Conservation (phyloP, 2,888 invertebrate genomes). For the Lymantria dispar region DNA sequence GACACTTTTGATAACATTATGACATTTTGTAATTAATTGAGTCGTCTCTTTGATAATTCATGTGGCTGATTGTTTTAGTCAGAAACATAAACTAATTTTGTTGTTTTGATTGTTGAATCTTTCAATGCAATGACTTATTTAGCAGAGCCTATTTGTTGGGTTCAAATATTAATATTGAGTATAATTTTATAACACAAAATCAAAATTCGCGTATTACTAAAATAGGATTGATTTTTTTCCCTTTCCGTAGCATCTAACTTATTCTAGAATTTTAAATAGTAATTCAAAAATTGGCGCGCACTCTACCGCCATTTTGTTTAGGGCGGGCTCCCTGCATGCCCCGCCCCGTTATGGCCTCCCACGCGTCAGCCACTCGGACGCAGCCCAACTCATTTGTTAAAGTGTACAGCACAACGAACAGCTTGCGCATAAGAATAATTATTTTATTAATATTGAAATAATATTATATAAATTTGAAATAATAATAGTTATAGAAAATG, state of each 20-base stretch:
- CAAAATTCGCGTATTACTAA: no score
- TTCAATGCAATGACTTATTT: no score
- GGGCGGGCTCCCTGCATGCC: slow-evolving; percentile 78
- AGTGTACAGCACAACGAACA: slow-evolving; percentile 66
- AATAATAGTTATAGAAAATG: no score
- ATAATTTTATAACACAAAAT: no score
- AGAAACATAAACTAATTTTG: not conserved
- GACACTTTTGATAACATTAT: slow-evolving; percentile 35
- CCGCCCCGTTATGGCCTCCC: slow-evolving; percentile 79
- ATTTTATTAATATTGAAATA: slow-evolving; percentile 1
- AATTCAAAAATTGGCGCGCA: slow-evolving; percentile 83
- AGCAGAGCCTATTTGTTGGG: no score
- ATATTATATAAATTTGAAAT: no score
- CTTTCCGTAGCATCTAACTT: not conserved
- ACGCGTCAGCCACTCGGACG: slow-evolving; percentile 73
- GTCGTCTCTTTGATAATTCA: slow-evolving; percentile 1
- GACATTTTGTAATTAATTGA: slow-evolving; percentile 21
- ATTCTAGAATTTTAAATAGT: slow-evolving; percentile 26
- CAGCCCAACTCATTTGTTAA: slow-evolving; percentile 81
- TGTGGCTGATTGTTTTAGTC: not conserved
- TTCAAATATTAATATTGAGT: no score
- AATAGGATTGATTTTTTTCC: not conserved
- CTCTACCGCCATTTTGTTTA: slow-evolving; percentile 82
- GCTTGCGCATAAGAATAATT: slow-evolving; percentile 37
- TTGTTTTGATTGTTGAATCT: not conserved